Evolutionary conservation across 1,140 invertebrate species (phyloP).

Genomic region (Drosophila arawakana): DNA sequence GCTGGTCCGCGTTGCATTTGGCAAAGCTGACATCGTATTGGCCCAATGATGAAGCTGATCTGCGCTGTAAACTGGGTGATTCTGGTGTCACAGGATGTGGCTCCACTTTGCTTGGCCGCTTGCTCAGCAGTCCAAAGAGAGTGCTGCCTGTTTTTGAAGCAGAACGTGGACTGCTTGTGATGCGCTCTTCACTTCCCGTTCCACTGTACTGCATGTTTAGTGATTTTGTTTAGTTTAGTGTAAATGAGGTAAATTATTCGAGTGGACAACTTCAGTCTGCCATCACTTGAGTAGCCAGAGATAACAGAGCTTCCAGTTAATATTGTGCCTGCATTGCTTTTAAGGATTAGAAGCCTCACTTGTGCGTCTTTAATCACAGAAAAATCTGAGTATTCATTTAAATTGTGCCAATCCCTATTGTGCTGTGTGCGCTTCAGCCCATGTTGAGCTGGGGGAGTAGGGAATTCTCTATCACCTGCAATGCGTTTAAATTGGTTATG

Average conservation of each 20-base stretch:
- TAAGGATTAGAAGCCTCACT: no score
- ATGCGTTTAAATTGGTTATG: slow-evolving; percentile 4
- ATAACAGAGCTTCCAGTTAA: neutral
- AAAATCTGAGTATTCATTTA: neutral
- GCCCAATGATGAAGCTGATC: slow-evolving; percentile 58
- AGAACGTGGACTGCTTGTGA: slow-evolving; percentile 68
- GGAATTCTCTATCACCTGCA: slow-evolving; percentile 12
- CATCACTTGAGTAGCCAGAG: neutral
- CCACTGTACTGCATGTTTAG: slow-evolving; percentile 56
- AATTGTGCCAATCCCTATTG: neutral
- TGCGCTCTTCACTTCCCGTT: slow-evolving; percentile 73
- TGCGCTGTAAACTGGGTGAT: slow-evolving; percentile 57
- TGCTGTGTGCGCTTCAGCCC: neutral
- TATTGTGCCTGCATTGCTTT: neutral
- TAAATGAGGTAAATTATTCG: neutral
- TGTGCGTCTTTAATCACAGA: neutral
- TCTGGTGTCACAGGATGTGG: slow-evolving; percentile 70
- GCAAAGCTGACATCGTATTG: slow-evolving; percentile 74
- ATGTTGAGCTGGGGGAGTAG: slow-evolving; percentile 1
- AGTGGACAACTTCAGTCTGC: neutral
- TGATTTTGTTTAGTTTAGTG: neutral
- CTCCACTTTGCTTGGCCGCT: slow-evolving; percentile 70
- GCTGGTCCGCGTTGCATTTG: slow-evolving; percentile 56
- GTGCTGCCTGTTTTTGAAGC: slow-evolving; percentile 59
- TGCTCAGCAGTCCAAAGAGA: slow-evolving; percentile 71